Conservation (phyloP, 2,888 invertebrate genomes). For the Pristionchus japonicus region DNA sequence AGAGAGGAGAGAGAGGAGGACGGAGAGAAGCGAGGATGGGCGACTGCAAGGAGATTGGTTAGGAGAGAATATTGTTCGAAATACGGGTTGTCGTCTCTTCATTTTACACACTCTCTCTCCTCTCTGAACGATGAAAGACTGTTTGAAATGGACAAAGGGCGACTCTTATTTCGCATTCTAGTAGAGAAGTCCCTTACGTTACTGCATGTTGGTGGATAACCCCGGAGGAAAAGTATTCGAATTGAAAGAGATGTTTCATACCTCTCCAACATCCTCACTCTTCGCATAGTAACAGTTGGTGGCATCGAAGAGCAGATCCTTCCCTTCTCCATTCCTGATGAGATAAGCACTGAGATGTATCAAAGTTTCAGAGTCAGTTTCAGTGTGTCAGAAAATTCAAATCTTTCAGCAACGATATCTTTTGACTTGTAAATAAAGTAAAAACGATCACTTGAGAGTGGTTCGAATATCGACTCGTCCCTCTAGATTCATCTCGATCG, state of each 20-base stretch:
- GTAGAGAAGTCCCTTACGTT: too few relatives aligned
- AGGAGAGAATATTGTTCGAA: neutral
- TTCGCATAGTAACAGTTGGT: conserved; percentile 28
- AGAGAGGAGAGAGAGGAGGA: neutral
- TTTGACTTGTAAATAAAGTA: too few relatives aligned
- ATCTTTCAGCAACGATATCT: too few relatives aligned
- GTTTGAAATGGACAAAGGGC: too few relatives aligned
- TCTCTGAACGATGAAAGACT: too few relatives aligned
- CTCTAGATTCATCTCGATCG: neutral
- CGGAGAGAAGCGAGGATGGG: neutral
- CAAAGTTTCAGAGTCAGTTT: neutral
- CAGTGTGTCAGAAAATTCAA: too few relatives aligned
- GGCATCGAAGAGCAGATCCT: neutral
- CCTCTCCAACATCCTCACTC: conserved; percentile 3
- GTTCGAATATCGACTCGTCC: neutral
- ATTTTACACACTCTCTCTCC: too few relatives aligned
- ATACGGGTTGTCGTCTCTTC: too few relatives aligned
- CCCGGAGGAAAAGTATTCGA: too few relatives aligned
- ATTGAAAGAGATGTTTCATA: neutral
- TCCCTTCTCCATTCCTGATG: neutral
- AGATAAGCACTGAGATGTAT: neutral
- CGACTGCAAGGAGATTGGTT: neutral
- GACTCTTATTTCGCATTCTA: too few relatives aligned
- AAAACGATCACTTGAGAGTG: neutral
- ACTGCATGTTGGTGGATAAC: too few relatives aligned